These are phyloP conservation scores for Cisticola juncidis DNA, from an alignment of 2,113 vertebrate species.

Conservation along the genomic window DNA sequence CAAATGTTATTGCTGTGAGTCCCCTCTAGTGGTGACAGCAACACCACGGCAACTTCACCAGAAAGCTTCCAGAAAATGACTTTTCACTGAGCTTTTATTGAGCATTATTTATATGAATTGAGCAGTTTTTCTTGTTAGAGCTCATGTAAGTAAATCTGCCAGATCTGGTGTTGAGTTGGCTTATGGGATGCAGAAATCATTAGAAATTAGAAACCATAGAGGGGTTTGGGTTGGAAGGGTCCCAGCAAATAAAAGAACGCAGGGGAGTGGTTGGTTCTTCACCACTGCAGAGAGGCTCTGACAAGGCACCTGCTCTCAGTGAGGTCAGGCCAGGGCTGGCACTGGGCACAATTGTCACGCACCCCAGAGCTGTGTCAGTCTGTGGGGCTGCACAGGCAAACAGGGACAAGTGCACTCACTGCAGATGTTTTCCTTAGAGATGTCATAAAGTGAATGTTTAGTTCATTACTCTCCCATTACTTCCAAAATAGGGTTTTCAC, in stretches of 20 bases:
- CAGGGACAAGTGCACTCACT: background rate
- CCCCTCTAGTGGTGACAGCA: conserved; percentile 52
- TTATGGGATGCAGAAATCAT: background rate
- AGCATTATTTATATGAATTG: background rate
- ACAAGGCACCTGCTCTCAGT: background rate
- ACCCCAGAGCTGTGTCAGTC: background rate
- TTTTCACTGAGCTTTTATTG: background rate
- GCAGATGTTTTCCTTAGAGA: background rate
- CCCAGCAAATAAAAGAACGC: background rate
- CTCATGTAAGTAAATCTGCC: background rate
- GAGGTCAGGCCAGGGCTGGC: background rate
- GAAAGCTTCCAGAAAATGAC: background rate
- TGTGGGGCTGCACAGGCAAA: background rate
- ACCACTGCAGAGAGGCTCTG: background rate
- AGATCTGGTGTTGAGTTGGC: background rate
- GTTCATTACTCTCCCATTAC: background rate
- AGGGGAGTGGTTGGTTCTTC: background rate
- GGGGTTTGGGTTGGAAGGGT: background rate
- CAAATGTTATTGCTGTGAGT: background rate
- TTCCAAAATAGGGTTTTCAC: background rate
- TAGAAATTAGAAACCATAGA: background rate
- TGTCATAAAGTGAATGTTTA: background rate
- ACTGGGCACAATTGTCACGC: background rate
- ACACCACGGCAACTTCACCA: background rate
- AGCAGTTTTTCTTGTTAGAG: background rate